Percentiles rank a stretch among this genome's conserved stretches.
Conservation (phyloP, 2,797 vertebrate species). For the Sebastes paucispinis region DNA sequence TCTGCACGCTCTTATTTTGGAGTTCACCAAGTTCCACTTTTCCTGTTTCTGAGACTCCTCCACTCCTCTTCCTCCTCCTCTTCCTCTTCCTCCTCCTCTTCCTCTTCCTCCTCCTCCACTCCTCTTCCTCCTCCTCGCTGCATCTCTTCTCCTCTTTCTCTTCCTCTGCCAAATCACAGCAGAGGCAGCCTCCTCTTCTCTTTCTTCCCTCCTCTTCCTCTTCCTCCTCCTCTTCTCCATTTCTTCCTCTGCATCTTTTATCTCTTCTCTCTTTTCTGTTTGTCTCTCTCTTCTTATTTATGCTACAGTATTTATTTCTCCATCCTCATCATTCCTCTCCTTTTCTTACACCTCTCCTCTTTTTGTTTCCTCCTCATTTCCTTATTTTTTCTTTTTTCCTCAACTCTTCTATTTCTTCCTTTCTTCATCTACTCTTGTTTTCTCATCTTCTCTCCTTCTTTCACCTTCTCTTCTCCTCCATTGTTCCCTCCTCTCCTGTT, state of each 20-base stretch:
- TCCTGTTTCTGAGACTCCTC: not conserved
- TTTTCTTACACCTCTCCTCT: not conserved
- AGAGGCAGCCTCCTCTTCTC: not conserved
- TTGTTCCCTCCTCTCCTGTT: no score
- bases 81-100: no score
- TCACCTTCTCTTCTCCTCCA: no score
- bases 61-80: no score
- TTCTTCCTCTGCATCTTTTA: not conserved
- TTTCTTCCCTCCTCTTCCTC: not conserved
- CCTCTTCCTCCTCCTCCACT: no score
- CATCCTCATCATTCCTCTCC: not conserved
- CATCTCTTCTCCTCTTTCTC: no score
- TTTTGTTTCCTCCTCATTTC: not conserved
- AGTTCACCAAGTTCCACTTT: slow-evolving; percentile 14
- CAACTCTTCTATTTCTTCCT: no score
- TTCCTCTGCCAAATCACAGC: not conserved
- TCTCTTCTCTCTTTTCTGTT: not conserved
- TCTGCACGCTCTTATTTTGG: slow-evolving; percentile 36
- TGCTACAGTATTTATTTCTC: not conserved
- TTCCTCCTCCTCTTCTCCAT: not conserved
- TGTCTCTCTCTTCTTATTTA: no score
- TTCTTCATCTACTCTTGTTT: no score
- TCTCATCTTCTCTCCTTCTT: no score
- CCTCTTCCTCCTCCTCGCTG: no score
- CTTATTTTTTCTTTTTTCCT: not conserved